These are phyloP conservation scores for Aspidiotus destructor DNA, from an alignment of 2,888 invertebrate species.

Conservation along the genomic window DNA sequence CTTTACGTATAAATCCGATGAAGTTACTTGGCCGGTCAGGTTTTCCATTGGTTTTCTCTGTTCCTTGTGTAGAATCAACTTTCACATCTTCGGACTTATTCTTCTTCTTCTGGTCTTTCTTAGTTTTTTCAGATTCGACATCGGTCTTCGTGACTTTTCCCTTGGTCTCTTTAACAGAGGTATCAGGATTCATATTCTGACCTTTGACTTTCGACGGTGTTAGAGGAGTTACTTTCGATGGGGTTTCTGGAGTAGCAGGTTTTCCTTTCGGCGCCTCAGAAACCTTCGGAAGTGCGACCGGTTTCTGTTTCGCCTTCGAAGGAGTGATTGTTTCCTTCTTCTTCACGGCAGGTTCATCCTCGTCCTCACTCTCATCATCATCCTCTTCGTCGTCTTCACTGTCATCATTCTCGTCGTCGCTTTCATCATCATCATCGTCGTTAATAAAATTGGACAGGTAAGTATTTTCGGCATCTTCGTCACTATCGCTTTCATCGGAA, in stretches of 20 bases:
- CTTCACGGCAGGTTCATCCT: not conserved
- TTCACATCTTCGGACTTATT: not conserved
- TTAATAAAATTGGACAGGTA: not conserved
- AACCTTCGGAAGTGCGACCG: no score
- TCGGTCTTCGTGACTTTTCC: no score
- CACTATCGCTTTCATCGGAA: conserved; percentile 1
- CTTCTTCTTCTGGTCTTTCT: not conserved
- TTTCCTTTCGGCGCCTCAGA: no score
- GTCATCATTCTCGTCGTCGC: conserved; percentile 3
- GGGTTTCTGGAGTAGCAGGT: not conserved
- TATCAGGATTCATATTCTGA: not conserved
- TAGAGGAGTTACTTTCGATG: not conserved
- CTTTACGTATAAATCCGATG: not conserved
- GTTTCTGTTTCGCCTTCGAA: not conserved
- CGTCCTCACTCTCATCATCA: not conserved
- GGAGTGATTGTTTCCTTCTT: not conserved
- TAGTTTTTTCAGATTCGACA: no score
- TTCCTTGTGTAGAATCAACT: not conserved
- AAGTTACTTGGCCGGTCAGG: not conserved
- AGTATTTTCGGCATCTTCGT: conserved; percentile 5
- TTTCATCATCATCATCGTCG: conserved; percentile 7
- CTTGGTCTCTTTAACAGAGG: not conserved
- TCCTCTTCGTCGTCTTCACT: conserved; percentile 9
- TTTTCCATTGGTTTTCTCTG: not conserved
- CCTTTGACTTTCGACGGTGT: not conserved